Conservation (phyloP, 2,888 invertebrate species). For the Chironomus riparius region DNA sequence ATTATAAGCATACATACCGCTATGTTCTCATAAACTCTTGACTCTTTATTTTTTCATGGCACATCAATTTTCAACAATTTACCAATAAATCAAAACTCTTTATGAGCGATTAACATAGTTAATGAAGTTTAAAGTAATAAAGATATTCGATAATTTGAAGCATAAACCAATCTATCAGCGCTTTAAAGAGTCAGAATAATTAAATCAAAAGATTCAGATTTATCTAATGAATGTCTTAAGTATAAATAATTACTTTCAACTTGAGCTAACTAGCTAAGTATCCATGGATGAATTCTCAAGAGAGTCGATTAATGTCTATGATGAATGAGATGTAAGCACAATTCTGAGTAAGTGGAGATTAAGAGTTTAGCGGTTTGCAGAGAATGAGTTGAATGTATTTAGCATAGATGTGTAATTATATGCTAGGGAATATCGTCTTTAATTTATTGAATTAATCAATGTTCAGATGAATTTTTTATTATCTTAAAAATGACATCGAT, state of each 20-base stretch:
- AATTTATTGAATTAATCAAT: too few species aligned
- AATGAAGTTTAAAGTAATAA: background rate
- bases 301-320: constrained; percentile 21
- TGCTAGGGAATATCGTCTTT: too few species aligned
- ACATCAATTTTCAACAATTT: background rate
- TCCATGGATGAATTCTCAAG: background rate
- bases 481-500: too few species aligned
- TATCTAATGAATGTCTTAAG: background rate
- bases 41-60: too few species aligned
- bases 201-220: background rate
- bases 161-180: background rate
- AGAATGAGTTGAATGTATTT: too few species aligned
- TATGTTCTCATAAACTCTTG: too few species aligned
- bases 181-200: background rate
- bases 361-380: background rate
- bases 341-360: background rate
- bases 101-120: background rate
- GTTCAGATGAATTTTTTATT: too few species aligned
- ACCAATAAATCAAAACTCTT: background rate
- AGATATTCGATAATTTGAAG: background rate
- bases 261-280: too few species aligned
- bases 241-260: too few species aligned
- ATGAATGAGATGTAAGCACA: constrained; percentile 12
- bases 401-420: too few species aligned
- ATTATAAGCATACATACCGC: too few species aligned